Evolutionary conservation across 64 coral and sea anemone genomes (phyloP).

Genomic region (Stichodactyla mertensii): DNA sequence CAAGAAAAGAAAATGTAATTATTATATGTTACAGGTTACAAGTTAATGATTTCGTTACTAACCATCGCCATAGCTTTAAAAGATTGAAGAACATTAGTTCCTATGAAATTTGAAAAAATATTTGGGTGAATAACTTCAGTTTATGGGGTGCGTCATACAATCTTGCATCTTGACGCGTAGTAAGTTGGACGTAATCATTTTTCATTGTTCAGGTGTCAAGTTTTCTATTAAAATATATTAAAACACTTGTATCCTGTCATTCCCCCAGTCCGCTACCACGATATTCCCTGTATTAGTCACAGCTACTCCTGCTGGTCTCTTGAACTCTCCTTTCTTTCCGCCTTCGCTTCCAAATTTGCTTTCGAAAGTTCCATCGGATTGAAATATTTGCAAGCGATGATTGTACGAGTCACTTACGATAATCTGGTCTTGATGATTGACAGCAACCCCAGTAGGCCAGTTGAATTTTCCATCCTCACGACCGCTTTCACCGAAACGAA

Average conservation of each 20-base stretch:
- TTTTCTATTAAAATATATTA: conserved; percentile 14
- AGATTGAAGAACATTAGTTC: too few species aligned
- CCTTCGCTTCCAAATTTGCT: conserved; percentile 80
- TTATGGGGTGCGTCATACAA: too few species aligned
- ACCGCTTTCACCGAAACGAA: conserved; percentile 72
- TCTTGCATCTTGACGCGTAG: too few species aligned
- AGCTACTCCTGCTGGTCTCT: conserved; percentile 70
- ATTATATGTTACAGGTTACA: too few species aligned
- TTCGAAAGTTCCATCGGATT: conserved; percentile 60
- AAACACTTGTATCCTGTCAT: conserved; percentile 89
- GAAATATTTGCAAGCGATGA: conserved; percentile 85
- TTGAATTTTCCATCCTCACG: conserved; percentile 62
- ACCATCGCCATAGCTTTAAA: too few species aligned
- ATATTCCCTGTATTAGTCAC: conserved; percentile 56
- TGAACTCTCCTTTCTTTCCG: conserved; percentile 62
- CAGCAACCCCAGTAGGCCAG: conserved; percentile 79
- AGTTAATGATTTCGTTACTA: too few species aligned
- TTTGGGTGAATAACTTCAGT: too few species aligned
- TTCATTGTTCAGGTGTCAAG: too few species aligned
- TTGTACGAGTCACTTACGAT: conserved; percentile 91
- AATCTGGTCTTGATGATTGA: conserved; percentile 56
- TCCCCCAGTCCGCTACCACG: conserved; percentile 82
- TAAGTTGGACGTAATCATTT: too few species aligned
- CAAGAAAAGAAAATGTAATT: too few species aligned
- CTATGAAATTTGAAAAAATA: too few species aligned